Percentiles rank a stretch among this genome's conserved stretches.
Conservation (phyloP, 2,113 vertebrate species). For the Alethe castanea region DNA sequence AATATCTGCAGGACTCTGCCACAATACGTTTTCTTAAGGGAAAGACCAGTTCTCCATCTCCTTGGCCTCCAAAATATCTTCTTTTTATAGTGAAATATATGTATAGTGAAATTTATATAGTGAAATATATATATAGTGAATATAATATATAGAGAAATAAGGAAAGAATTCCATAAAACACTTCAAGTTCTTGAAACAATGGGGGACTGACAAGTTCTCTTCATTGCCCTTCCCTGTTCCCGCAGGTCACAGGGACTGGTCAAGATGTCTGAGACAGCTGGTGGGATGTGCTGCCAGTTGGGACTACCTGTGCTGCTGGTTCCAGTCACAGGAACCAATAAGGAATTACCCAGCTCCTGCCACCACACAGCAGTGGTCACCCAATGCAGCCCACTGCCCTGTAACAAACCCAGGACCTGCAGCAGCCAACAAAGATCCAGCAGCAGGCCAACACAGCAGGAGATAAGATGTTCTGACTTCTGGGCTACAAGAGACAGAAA, state of each 20-base stretch:
- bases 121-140: too few species aligned
- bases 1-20: neutral
- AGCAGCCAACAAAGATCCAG: neutral
- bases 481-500: neutral
- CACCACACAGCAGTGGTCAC: neutral
- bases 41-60: neutral
- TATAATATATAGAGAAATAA: neutral
- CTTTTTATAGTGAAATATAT: neutral
- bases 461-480: neutral
- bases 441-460: neutral
- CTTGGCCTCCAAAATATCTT: neutral
- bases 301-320: neutral
- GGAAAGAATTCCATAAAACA: neutral
- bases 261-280: rapidly evolving
- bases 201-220: neutral
- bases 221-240: neutral
- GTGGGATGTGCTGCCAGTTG: neutral
- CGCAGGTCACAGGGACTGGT: neutral
- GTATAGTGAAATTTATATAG: too few species aligned
- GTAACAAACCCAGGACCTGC: neutral
- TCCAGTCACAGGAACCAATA: neutral
- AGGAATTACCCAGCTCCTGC: neutral
- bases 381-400: neutral
- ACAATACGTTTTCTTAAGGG: neutral
- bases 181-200: neutral